Conservation (phyloP, 1,140 invertebrate genomes). For the Melipona quadrifasciata region DNA sequence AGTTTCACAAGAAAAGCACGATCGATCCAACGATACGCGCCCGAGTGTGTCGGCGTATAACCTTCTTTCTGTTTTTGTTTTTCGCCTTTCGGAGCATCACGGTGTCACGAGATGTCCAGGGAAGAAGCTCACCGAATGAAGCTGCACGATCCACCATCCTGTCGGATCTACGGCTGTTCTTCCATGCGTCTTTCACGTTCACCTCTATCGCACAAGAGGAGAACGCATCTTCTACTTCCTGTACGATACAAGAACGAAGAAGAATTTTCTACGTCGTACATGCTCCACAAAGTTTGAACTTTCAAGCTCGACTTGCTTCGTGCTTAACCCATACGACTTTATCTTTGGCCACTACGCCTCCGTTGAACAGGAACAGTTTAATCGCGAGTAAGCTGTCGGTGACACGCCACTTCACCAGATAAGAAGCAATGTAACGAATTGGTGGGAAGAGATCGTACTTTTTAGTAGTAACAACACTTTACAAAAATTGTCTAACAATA, state of each 20-base stretch:
- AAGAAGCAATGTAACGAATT: no score
- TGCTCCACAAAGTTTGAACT: no score
- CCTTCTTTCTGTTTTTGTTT: slow-evolving; percentile 56
- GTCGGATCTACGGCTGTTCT: background rate
- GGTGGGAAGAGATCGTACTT: no score
- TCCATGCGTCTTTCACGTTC: background rate
- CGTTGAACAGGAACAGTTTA: no score
- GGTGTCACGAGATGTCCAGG: background rate
- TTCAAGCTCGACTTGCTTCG: no score
- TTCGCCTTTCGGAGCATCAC: background rate
- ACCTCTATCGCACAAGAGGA: background rate
- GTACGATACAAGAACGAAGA: background rate
- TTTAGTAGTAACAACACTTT: no score
- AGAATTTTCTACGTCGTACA: background rate
- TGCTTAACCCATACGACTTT: no score
- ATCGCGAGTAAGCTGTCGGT: no score
- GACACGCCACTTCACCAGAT: no score
- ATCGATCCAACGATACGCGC: slow-evolving; percentile 4
- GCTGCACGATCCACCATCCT: background rate
- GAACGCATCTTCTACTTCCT: background rate
- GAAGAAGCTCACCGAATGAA: background rate
- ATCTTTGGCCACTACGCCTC: no score
- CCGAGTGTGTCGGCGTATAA: slow-evolving; percentile 42
- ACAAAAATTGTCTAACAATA: no score
- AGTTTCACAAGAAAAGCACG: slow-evolving; percentile 53